Evolutionary conservation across 2,888 invertebrate species (phyloP).

Genomic region (Callosobruchus maculatus): DNA sequence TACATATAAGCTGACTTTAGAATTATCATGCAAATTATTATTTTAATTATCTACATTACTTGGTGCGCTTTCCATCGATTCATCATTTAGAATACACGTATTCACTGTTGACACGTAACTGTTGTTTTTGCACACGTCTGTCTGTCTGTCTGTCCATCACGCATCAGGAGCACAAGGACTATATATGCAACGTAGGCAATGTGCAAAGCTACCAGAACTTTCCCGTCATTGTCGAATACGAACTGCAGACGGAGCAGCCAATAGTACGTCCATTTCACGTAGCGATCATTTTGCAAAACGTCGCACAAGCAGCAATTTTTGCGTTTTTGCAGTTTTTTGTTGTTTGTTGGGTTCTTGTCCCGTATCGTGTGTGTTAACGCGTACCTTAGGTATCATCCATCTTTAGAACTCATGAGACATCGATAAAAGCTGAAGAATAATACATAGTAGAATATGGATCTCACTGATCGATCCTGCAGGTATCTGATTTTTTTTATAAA

Average conservation of each 20-base stretch:
- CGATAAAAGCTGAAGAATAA: neutral
- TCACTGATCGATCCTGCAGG: too few relatives aligned
- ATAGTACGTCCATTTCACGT: neutral
- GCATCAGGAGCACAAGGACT: constrained; percentile 36
- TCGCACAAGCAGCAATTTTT: neutral
- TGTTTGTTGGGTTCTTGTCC: neutral
- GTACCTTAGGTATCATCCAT: neutral
- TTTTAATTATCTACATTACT: too few relatives aligned
- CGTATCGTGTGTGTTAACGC: neutral
- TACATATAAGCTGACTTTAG: neutral
- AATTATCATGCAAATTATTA: neutral
- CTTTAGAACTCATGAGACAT: neutral
- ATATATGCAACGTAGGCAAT: constrained; percentile 40
- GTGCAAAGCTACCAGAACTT: constrained; percentile 5
- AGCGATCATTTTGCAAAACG: neutral
- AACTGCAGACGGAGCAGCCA: neutral
- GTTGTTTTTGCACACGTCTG: neutral
- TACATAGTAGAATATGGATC: too few relatives aligned
- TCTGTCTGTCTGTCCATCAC: constrained; percentile 11
- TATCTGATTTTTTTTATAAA: too few relatives aligned
- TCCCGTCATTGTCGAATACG: neutral
- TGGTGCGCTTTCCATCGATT: neutral
- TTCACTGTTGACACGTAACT: neutral
- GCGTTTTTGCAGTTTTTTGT: neutral
- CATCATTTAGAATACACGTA: neutral